phyloP scores from a whole-genome alignment of 2,113 vertebrate species.

The Aegithalos caudatus region DNA sequence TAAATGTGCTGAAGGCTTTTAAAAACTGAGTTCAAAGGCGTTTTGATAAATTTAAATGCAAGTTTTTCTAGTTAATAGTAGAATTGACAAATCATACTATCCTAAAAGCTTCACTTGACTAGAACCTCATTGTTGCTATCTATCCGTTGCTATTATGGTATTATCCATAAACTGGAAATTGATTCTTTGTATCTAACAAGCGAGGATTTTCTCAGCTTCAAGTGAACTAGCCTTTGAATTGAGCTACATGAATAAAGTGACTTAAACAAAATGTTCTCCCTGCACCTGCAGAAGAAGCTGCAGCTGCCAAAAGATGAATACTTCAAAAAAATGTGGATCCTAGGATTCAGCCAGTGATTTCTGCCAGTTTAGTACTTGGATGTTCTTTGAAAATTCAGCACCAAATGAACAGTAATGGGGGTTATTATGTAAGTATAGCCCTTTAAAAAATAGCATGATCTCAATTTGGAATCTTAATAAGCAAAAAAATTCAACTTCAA shows the following conservation, averaged over 20 bases:
- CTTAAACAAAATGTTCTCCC: conserved; percentile 5
- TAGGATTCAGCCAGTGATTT: background rate
- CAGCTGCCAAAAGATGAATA: conserved; percentile 54
- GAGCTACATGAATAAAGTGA: conserved; percentile 32
- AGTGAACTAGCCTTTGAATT: conserved; percentile 46
- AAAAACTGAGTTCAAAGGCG: background rate
- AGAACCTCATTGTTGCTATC: no score
- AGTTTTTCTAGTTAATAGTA: background rate
- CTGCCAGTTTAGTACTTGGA: conserved; percentile 29
- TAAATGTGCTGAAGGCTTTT: background rate
- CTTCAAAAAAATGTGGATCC: conserved; percentile 28
- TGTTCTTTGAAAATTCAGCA: conserved; percentile 38
- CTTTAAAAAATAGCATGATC: background rate
- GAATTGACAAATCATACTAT: background rate
- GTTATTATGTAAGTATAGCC: background rate
- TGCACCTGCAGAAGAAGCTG: conserved; percentile 58
- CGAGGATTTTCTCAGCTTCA: conserved; percentile 27
- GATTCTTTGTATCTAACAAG: conserved; percentile 17
- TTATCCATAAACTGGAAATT: conserved; percentile 1
- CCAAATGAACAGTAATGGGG: background rate
- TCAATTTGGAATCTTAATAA: conserved; percentile 8
- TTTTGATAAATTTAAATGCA: background rate
- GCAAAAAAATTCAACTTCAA: background rate
- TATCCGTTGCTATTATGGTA: background rate
- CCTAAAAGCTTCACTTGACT: background rate